Base-by-base conservation (phyloP, 1,140 invertebrate genomes). In the Drosophila sp. region DNA sequence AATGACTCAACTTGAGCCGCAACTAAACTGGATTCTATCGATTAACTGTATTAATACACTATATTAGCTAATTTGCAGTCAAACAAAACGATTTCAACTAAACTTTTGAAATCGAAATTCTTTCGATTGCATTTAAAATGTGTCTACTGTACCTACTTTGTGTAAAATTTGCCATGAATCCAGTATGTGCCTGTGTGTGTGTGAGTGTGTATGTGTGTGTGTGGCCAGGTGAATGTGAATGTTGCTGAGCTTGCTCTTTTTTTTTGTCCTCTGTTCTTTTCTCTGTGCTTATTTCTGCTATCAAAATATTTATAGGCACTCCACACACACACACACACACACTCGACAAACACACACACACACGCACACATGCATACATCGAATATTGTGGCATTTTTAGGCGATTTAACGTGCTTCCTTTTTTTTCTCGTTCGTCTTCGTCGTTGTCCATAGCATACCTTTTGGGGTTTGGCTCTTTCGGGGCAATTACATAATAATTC, bases 401-500 rank as follows among this genome's bases (percentile, higher is more conserved):
- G 63, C 71, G 63, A 75, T 79, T 86, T 72, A 66, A 70, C 58
- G 54, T 76, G 65, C 57, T 80, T 44, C 17, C 17, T 61, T 44
- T 62, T 41, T 29, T 25, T 56, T n/a, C 8, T 54, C 33, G 33
- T 55, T 38, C 7, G 8, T 29, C 57, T 10, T 66, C 29, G 35
- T n/a, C 17, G 35, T 56, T 23, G 3, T 23, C 27, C 30, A 25
- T 33, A 17, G 23, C 60, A 33, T 38, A 40, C 55, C 47, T 58
- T 17, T 23, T 71, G 63, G 57, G 58, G 2, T 56, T 76, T 58
- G 66, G 62, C 33, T 41, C 67, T 56, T 66, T 79, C 70, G 68
- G 72, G 64, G 66, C 76, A 87, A 83, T 86, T 87, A 83, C 76
- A 76, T 79, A 79, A 79, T 86, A 83, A 87, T 87, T 87, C 83